These are phyloP conservation scores for Epinotia nisella DNA, from an alignment of 2,888 invertebrate species.

Conservation along the genomic window DNA sequence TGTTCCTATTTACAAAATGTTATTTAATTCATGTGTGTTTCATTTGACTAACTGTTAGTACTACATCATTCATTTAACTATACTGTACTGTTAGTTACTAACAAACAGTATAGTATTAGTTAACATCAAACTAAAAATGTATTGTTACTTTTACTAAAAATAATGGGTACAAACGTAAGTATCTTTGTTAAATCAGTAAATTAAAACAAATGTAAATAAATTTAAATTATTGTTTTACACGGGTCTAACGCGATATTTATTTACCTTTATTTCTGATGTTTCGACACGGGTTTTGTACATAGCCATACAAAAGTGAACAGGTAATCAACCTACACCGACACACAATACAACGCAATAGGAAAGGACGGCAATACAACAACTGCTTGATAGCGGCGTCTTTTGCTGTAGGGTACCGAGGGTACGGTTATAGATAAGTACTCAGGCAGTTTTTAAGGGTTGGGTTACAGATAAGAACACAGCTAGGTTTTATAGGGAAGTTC, in stretches of 20 bases:
- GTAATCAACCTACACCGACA: neutral
- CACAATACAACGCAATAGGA: neutral
- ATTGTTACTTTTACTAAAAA: constrained; percentile 12
- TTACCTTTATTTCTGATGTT: too few species aligned
- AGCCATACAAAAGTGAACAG: neutral
- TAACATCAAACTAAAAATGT: neutral
- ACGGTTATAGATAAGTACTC: constrained; percentile 2
- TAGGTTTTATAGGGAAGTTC: neutral
- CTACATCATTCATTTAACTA: too few species aligned
- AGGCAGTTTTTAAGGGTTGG: constrained; percentile 7
- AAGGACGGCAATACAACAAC: neutral
- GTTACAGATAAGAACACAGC: neutral
- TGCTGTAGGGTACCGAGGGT: neutral
- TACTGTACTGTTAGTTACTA: too few species aligned
- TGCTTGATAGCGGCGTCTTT: neutral
- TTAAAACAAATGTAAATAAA: constrained; percentile 5
- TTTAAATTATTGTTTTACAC: too few species aligned
- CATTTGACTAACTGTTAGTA: too few species aligned
- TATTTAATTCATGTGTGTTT: constrained; percentile 4
- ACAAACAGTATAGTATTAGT: constrained; percentile 10
- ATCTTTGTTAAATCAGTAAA: constrained; percentile 5
- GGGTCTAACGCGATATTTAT: too few species aligned
- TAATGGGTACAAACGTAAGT: constrained; percentile 1
- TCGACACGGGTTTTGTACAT: too few species aligned
- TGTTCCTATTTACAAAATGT: too few species aligned